Conservation (phyloP, 2,888 invertebrate species). For the Trisateles emortualis region DNA sequence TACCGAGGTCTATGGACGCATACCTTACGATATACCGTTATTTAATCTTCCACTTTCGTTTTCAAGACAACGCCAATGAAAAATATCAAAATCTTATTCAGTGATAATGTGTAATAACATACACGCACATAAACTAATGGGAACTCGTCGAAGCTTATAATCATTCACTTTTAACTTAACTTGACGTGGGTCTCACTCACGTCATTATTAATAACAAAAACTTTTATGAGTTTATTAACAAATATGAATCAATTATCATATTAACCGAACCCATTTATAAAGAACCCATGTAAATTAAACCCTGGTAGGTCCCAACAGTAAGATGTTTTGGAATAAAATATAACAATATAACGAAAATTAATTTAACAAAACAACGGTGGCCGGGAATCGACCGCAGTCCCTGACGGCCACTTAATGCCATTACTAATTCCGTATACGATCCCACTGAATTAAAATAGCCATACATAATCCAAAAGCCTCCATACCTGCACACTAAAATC, state of each 20-base stretch:
- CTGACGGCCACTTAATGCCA: conserved; percentile 74
- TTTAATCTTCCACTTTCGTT: too few relatives aligned
- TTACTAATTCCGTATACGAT: conserved; percentile 77
- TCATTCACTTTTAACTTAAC: conserved; percentile 1
- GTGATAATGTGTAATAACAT: too few relatives aligned
- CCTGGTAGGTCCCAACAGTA: conserved; percentile 16
- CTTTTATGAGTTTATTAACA: too few relatives aligned
- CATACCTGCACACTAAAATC: conserved; percentile 24
- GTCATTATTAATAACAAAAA: background rate
- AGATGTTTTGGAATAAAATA: conserved; percentile 26
- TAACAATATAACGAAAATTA: conserved; percentile 48
- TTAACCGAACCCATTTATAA: background rate
- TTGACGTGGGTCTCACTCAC: conserved; percentile 1
- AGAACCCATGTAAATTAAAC: conserved; percentile 7
- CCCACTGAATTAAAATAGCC: conserved; percentile 71
- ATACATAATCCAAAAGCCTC: conserved; percentile 38
- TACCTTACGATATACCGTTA: too few relatives aligned
- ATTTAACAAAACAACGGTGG: conserved; percentile 56
- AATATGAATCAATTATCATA: conserved; percentile 4
- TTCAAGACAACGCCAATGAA: too few relatives aligned
- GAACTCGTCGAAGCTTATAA: too few relatives aligned
- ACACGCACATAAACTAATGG: too few relatives aligned
- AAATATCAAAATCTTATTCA: too few relatives aligned
- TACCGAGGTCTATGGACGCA: too few relatives aligned
- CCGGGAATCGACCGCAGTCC: conserved; percentile 63